Evolutionary conservation across 2,113 vertebrate genomes (phyloP), one percentile per base, ranked within the genome.

Genomic region (Hippocampus mohnikei): DNA sequence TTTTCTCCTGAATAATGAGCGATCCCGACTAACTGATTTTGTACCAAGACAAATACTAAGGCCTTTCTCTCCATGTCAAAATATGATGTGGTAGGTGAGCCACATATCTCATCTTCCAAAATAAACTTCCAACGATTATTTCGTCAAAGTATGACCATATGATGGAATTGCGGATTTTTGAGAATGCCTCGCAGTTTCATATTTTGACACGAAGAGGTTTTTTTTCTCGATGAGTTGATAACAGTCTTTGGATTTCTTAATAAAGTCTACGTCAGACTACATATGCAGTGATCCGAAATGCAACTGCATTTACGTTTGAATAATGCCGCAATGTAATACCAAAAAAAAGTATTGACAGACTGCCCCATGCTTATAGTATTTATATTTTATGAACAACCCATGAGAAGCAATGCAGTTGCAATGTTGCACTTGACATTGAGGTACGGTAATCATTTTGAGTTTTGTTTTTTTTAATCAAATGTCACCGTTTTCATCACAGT

Each of bases 231-330:
- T 60, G 27, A 37, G 29, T 23, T 60, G 58, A 33, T 27, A 60
- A 59, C 2, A 29, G 4, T 33, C 13, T 27, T 25, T 27, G 27
- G 15, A 29, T 27, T 13, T 59, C 10, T 20, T 20, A n/a, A n/a
- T n/a, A 2, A 84, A 76, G 80, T 73, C 76, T 68, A 50, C 67
- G 79, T 89, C 84, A 86, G 76, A 74, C 72, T 74, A 5, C 8
- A n/a, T n/a, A 65, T 68, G 58, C 42, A 68, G 12, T 70, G 68
- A 58, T 5, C 69, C 1, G 3, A 48, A 48, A 15, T 4, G 13
- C 46, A 42, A 10, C 41, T 42, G 41, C 41, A 11, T 42, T 42
- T 42, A 42, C 11, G 4, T 11, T 12, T 9, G 3, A 12, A 12
- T 42, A 42, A 48, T 15, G 13, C 15, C 15, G 3, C 46, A 48